Base-by-base conservation (phyloP, 2,113 vertebrate species). In the Gallinago paraguaiae region DNA sequence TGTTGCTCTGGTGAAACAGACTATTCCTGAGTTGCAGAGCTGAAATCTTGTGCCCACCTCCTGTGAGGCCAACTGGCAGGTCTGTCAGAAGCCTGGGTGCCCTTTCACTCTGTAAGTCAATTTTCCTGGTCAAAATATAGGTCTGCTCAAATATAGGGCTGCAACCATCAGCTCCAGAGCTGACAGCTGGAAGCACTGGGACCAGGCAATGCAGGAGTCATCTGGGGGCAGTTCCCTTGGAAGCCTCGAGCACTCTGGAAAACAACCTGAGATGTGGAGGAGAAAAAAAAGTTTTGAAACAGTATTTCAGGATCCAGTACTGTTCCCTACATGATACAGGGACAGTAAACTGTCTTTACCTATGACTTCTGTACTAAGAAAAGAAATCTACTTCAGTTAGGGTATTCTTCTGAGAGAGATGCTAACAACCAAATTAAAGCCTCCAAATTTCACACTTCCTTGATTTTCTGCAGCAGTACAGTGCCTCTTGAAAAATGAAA, bases 51-150 rank as follows among this genome's bases (percentile, higher is more conserved):
- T 24, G 50, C 57, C 67, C 82, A 65, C 82, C 71, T 81, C 76
- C 83, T 95, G 76, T 88, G 83, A 92, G 33, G 50, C 71, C 83
- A 92, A 86, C 86, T 93, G 91, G 68, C 63, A 69, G 18, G 25
- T 85, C 63, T 91, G 24, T 45, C 41, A 90, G n/a, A 53, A 80
- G 18, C 19, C 37, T 80, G 18, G 8, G 43, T 67, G 19, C 70
- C 68, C 43, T 84, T 59, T 82, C 43, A 56, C 43, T 68, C 46
- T 71, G 14, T 53, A 71, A 75, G 74, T 82, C 33, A 68, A 22
- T 45, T 51, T 37, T 28, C 10, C 23, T 18, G 15, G 39, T 39
- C 39, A 39, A 39, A 39, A 39, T 39, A 39, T 12, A 39, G 39
- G 39, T 39, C 39, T 87, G 23, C 25, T 94, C 23, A 54, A 63